These are phyloP conservation scores for Corynorhinus townsendii DNA, from an alignment of 2,113 vertebrate genomes.

Conservation along the genomic window DNA sequence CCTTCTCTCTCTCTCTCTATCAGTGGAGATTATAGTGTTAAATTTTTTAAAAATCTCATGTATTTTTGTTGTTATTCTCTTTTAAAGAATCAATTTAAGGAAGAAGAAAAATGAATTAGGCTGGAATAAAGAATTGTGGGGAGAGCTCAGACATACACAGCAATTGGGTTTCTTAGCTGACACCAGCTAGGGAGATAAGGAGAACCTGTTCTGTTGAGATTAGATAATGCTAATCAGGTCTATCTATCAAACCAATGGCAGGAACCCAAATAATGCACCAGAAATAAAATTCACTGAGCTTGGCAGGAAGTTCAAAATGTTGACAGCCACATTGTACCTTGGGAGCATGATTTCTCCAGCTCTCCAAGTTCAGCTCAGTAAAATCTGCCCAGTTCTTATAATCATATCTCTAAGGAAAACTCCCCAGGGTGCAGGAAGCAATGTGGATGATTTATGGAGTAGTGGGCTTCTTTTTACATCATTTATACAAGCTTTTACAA, in stretches of 20 bases:
- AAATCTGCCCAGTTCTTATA: neutral
- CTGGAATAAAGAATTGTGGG: conserved; percentile 86
- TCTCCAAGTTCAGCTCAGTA: neutral
- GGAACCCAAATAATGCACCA: neutral
- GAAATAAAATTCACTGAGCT: neutral
- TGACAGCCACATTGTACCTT: neutral
- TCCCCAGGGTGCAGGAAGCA: neutral
- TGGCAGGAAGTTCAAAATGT: neutral
- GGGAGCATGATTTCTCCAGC: neutral
- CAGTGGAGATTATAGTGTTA: neutral
- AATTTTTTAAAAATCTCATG: neutral
- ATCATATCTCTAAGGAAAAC: neutral
- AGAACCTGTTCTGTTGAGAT: neutral
- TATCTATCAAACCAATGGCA: neutral
- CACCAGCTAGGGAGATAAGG: conserved; percentile 77
- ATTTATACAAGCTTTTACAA: neutral
- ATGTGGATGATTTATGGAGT: neutral
- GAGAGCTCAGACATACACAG: conserved; percentile 90
- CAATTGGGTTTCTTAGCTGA: conserved; percentile 89
- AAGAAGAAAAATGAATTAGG: conserved; percentile 85
- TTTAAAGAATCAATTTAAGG: conserved; percentile 83
- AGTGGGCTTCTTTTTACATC: neutral
- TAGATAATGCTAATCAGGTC: neutral
- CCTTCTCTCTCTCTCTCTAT: no score
- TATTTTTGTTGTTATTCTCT: conserved; percentile 34